Conservation (phyloP, 2,888 invertebrate genomes). For the Eilema sororculum region DNA sequence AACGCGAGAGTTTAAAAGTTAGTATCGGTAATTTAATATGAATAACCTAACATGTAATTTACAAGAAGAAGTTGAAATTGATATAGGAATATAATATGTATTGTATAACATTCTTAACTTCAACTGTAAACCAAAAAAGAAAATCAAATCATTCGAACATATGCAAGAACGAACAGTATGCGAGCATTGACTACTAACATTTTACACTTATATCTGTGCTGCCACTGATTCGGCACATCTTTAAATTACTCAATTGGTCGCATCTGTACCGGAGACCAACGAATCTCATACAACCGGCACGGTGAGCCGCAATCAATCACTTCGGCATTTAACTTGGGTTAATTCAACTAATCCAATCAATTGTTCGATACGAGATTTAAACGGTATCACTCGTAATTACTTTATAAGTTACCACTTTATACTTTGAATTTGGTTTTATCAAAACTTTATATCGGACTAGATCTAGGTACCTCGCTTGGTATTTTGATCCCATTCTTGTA, state of each 20-base stretch:
- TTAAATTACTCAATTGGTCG: slow-evolving; percentile 79
- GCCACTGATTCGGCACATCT: slow-evolving; percentile 48
- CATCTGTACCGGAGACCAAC: slow-evolving; percentile 72
- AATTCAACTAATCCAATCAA: slow-evolving; percentile 45
- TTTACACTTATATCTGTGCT: not conserved
- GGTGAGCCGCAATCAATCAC: slow-evolving; percentile 55
- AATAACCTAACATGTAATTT: no score
- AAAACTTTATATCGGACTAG: not conserved
- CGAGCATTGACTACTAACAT: slow-evolving; percentile 9
- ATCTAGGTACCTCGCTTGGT: no score
- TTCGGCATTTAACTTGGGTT: slow-evolving; percentile 42
- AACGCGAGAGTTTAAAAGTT: no score
- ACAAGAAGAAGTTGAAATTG: no score
- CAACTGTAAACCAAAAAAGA: not conserved
- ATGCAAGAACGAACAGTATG: slow-evolving; percentile 44
- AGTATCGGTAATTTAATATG: no score
- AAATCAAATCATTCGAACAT: slow-evolving; percentile 23
- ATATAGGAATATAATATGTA: no score
- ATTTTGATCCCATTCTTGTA: no score
- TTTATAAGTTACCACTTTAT: not conserved
- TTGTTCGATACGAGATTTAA: slow-evolving; percentile 62
- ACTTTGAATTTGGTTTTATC: not conserved
- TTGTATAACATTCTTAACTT: no score
- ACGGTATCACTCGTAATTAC: slow-evolving; percentile 27
- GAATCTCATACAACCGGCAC: slow-evolving; percentile 58